These are phyloP conservation scores for Dendroctonus valens DNA, from an alignment of 1,140 invertebrate species.

Conservation along the genomic window DNA sequence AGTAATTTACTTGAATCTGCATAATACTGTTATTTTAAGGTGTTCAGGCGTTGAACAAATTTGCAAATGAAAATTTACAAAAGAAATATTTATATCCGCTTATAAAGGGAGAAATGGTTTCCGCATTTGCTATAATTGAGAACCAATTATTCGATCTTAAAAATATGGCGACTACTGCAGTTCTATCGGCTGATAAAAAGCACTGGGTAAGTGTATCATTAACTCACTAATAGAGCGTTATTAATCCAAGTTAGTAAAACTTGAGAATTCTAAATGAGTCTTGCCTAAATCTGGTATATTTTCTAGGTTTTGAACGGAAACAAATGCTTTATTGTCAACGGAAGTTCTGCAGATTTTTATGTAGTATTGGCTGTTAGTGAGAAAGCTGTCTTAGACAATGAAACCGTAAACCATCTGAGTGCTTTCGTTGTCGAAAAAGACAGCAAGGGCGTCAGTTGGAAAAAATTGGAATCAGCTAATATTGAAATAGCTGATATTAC, in stretches of 20 bases:
- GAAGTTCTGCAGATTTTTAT: conserved; percentile 53
- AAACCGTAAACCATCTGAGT: conserved; percentile 51
- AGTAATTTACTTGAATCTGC: too few species aligned
- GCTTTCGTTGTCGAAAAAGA: conserved; percentile 75
- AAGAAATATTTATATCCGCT: conserved; percentile 53
- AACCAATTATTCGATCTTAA: conserved; percentile 42
- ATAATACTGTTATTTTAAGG: too few species aligned
- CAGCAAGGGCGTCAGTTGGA: conserved; percentile 67
- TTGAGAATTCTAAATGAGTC: too few species aligned
- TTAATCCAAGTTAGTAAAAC: not conserved
- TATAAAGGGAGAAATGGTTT: conserved; percentile 51
- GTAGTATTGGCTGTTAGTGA: conserved; percentile 53
- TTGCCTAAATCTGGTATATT: conserved; percentile 11
- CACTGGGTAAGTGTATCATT: conserved; percentile 45
- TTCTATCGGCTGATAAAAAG: conserved; percentile 40
- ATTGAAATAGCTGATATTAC: conserved; percentile 44
- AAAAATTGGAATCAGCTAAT: conserved; percentile 38
- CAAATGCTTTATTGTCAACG: conserved; percentile 55
- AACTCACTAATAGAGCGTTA: not conserved
- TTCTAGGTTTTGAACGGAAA: conserved; percentile 51
- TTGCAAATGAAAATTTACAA: conserved; percentile 52
- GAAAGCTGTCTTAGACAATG: conserved; percentile 42
- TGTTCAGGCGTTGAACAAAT: conserved; percentile 51
- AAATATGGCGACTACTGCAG: conserved; percentile 47
- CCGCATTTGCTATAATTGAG: conserved; percentile 55